A percentile compares a stretch with the other conserved stretches of the same genome.
phyloP scores from a whole-genome alignment of 2,113 vertebrate species.

The Chloebia gouldiae region DNA sequence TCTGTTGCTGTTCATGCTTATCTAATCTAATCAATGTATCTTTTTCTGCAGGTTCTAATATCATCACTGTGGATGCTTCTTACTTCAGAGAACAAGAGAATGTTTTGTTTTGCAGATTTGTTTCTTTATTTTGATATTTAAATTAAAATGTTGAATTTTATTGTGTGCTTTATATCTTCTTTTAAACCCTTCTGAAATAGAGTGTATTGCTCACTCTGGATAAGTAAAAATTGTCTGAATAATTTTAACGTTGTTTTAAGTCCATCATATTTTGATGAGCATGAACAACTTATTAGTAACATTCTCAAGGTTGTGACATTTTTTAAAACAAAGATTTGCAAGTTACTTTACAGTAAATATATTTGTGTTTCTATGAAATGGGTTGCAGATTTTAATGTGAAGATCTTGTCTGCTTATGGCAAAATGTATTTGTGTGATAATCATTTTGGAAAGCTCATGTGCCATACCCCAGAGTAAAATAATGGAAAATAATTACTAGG shows the following conservation, averaged over 20 bases:
- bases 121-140: conserved; percentile 21
- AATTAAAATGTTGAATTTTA: neutral
- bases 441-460: neutral
- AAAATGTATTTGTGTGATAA: neutral
- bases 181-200: neutral
- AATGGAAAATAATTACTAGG: neutral
- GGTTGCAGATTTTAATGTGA: neutral
- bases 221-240: neutral
- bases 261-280: neutral
- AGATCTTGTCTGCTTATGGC: neutral
- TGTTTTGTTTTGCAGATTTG: neutral
- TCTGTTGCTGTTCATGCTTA: conserved; percentile 54
- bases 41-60: conserved; percentile 16
- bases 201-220: neutral
- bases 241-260: neutral
- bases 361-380: neutral
- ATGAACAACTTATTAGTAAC: neutral
- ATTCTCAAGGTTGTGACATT: neutral
- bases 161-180: neutral
- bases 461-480: neutral
- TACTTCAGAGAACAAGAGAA: conserved; percentile 4
- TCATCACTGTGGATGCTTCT: neutral
- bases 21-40: conserved; percentile 63
- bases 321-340: neutral
- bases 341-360: neutral